phyloP scores from a whole-genome alignment of 2,113 vertebrate species.

The Seriola rivoliana region DNA sequence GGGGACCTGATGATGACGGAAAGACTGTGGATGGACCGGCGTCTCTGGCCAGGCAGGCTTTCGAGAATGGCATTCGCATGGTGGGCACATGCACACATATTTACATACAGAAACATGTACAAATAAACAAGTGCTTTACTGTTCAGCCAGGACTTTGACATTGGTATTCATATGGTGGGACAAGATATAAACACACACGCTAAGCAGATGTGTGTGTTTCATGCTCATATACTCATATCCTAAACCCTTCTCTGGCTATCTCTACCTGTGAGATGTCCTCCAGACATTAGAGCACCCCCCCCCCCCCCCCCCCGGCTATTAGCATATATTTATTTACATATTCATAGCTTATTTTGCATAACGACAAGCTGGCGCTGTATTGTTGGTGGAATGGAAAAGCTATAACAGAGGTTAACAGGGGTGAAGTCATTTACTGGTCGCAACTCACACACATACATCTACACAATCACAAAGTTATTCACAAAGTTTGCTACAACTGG shows the following conservation, averaged over 20 bases:
- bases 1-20: slow-evolving; percentile 98
- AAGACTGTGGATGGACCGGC: slow-evolving; percentile 98
- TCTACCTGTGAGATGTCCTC: slow-evolving; percentile 44
- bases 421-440: slow-evolving; percentile 48
- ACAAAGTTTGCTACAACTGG: slow-evolving; percentile 14
- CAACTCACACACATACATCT: not conserved
- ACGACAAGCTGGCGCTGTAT: slow-evolving; percentile 43
- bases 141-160: slow-evolving; percentile 26
- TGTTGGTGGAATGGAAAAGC: slow-evolving; percentile 44
- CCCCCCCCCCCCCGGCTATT: slow-evolving; percentile 10
- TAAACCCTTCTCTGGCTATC: slow-evolving; percentile 18
- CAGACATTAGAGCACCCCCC: slow-evolving; percentile 29
- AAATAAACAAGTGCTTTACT: slow-evolving; percentile 21
- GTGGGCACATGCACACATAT: slow-evolving; percentile 79
- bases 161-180: slow-evolving; percentile 38
- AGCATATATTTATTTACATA: slow-evolving; percentile 63
- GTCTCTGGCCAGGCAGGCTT: slow-evolving; percentile 94
- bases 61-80: slow-evolving; percentile 96
- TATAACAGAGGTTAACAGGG: slow-evolving; percentile 55
- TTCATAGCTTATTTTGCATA: slow-evolving; percentile 60
- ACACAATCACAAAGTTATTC: slow-evolving; percentile 26
- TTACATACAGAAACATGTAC: slow-evolving; percentile 24
- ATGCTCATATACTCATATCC: not conserved
- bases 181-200: slow-evolving; percentile 6
- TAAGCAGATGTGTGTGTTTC: slow-evolving; percentile 34